Conservation (phyloP, 1,140 invertebrate species). For the Tyrophagus putrescentiae region DNA sequence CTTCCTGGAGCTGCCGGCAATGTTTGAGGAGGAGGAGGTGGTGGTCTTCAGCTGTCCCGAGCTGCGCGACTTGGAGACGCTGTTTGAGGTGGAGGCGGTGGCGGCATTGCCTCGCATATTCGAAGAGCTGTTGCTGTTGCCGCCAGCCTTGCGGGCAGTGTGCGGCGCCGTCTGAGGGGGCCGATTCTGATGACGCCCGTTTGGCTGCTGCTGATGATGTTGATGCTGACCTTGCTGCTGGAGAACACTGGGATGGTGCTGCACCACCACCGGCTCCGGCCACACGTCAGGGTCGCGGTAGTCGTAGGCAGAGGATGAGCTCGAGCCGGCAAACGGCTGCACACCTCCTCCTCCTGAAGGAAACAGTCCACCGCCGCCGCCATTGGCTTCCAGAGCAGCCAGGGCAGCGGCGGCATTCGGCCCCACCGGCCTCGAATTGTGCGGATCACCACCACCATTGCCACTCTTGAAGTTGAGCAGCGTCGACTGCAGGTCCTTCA, state of each 20-base stretch:
- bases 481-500: slow-evolving; percentile 61
- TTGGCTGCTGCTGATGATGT: too few species aligned
- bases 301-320: slow-evolving; percentile 34
- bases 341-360: too few species aligned
- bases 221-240: too few species aligned
- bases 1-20: background rate
- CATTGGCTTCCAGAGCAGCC: slow-evolving; percentile 25
- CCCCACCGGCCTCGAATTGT: slow-evolving; percentile 34
- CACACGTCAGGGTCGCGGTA: slow-evolving; percentile 18
- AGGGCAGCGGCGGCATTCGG: slow-evolving; percentile 10
- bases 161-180: background rate
- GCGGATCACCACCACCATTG: slow-evolving; percentile 42
- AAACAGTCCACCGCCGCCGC: too few species aligned
- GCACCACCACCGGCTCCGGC: slow-evolving; percentile 13
- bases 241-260: too few species aligned
- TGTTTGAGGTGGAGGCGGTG: too few species aligned
- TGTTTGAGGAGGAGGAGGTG: background rate
- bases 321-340: too few species aligned
- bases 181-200: background rate
- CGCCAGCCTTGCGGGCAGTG: background rate
- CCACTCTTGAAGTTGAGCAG: slow-evolving; percentile 46
- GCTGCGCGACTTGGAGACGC: too few species aligned
- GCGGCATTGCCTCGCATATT: too few species aligned
- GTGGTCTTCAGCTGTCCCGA: too few species aligned
- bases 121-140: too few species aligned